Evolutionary conservation across 2,888 invertebrate genomes (phyloP), one percentile per base, ranked within the genome.

Genomic region (Morpho helenor): DNA sequence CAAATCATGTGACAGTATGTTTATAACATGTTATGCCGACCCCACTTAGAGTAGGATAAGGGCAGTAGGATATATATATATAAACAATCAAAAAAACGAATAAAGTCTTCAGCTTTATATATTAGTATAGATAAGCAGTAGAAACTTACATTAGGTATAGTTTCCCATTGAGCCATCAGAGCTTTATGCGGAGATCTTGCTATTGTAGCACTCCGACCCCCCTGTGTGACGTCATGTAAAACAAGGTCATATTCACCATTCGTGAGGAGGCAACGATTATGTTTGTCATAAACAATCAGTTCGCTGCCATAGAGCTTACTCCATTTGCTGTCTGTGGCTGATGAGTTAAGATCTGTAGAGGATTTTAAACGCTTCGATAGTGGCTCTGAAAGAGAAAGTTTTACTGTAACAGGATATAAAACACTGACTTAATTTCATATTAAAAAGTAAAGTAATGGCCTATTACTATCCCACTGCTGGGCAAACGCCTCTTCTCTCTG

Each of bases 161-260:
- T 91, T 75, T 93, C 93, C 93, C 93, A 93, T 48, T 91, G 90
- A 0, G 91, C 90, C 83, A 90, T 84, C 1, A 91, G 72, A 0
- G 91, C 89, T 63, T 91, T 91, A 58, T 91, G 91, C 0, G 91
- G 91, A 22, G 90, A 90, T 53, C 86, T 72, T 1, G 87, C 82
- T 48, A 91, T 83, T 7, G 85, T 85, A 2, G 84, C 82, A 61
- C 85, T 82, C 2, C 77, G 68, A 0, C 83, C 95, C n/a, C 95
- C 94, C 8, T 95, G 95, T 2, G 94, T 92, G 43, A 95, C 92
- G 71, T 97, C 96, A 72, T 96, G 95, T 63, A 98, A 86, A 53
- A 95, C 94, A 59, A 98, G 89, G 77, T 98, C 97, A 82, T 98
- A 98, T 77, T 97, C 96, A 4, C 98, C 98, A 68, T 97, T 96